These are phyloP conservation scores for Corapipo altera DNA, from an alignment of 2,113 vertebrate genomes.

Conservation along the genomic window DNA sequence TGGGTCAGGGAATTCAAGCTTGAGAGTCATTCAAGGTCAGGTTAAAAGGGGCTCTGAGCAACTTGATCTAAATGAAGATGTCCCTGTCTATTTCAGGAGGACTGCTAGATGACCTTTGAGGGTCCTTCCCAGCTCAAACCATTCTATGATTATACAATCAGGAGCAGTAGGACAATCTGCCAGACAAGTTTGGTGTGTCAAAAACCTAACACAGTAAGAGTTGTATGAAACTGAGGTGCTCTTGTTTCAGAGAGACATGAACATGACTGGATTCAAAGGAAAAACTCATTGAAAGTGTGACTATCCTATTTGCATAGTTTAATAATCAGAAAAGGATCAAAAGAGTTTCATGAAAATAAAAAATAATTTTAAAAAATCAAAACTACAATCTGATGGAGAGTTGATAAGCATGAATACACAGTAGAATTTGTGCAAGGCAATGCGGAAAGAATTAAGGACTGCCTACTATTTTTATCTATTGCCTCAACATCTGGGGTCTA, in stretches of 20 bases:
- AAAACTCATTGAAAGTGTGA: neutral
- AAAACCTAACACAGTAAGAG: neutral
- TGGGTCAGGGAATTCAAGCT: neutral
- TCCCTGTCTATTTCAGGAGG: neutral
- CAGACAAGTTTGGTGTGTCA: neutral
- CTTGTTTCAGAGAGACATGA: neutral
- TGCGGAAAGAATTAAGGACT: neutral
- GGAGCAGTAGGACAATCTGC: neutral
- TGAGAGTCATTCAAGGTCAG: neutral
- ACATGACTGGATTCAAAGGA: neutral
- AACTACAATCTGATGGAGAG: neutral
- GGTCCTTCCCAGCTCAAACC: neutral
- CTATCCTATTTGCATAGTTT: neutral
- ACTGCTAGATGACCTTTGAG: neutral
- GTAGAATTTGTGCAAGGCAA: neutral
- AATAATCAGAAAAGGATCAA: neutral
- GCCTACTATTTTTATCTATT: neutral
- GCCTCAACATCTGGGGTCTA: neutral
- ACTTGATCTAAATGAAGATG: neutral
- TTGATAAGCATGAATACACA: neutral
- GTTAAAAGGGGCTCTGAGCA: neutral
- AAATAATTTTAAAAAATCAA: no score
- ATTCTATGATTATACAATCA: neutral
- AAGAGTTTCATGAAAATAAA: neutral
- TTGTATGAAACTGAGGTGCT: neutral